Evolutionary conservation across 2,797 vertebrate genomes (phyloP).

Genomic region (Zenarchopterus dispar): DNA sequence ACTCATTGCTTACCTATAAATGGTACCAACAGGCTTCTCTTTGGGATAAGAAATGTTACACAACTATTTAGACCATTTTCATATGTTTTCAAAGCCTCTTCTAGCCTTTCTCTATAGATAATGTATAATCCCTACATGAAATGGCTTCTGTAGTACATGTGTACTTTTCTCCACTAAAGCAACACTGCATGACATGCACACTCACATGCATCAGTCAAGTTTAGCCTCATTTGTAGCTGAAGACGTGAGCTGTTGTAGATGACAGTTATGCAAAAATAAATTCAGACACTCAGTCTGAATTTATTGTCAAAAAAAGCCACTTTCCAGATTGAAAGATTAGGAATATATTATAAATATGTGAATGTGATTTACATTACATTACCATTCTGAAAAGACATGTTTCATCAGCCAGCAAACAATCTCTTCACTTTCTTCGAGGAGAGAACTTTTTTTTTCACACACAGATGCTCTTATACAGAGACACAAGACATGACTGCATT

Average conservation of each 20-base stretch:
- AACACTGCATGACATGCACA: conserved; percentile 40
- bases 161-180: conserved; percentile 62
- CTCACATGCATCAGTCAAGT: not conserved
- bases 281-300: too few relatives aligned
- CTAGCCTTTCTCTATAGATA: not conserved
- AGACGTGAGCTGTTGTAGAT: conserved; percentile 2
- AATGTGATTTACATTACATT: not conserved
- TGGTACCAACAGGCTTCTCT: too few relatives aligned
- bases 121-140: conserved; percentile 16
- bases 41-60: not conserved
- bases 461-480: conserved; percentile 23
- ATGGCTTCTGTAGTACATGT: conserved; percentile 25
- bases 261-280: too few relatives aligned
- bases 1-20: too few relatives aligned
- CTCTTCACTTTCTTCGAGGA: not conserved
- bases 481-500: conserved; percentile 26
- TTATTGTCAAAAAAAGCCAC: too few relatives aligned
- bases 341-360: not conserved
- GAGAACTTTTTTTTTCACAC: conserved; percentile 39
- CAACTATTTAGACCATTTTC: conserved; percentile 13
- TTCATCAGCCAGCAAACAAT: conserved; percentile 27
- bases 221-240: conserved; percentile 1
- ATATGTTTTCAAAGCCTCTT: not conserved
- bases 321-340: not conserved
- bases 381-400: not conserved